These are phyloP conservation scores for Campoplex capitator DNA, from an alignment of 2,888 invertebrate species.

Conservation along the genomic window DNA sequence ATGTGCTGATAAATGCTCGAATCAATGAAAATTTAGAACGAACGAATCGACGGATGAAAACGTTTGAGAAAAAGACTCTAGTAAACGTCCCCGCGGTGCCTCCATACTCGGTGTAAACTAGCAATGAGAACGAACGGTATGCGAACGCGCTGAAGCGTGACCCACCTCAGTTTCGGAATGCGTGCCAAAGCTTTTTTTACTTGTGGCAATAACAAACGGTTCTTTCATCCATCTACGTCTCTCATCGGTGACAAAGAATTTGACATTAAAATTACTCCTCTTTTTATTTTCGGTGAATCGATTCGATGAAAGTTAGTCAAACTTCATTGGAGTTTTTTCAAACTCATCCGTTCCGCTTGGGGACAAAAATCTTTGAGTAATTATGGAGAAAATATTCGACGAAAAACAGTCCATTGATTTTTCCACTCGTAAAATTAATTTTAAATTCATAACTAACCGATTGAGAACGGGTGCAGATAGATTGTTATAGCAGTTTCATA, in stretches of 20 bases:
- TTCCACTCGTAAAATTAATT: background rate
- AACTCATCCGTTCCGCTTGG: background rate
- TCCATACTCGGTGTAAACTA: constrained; percentile 22
- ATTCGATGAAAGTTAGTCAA: background rate
- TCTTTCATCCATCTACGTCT: constrained; percentile 57
- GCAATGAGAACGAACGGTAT: constrained; percentile 67
- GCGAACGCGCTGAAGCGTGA: constrained; percentile 70
- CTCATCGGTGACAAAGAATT: background rate
- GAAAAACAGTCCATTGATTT: background rate
- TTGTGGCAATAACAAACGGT: constrained; percentile 70
- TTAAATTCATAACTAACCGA: background rate
- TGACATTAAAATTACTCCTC: background rate
- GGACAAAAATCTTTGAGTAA: background rate
- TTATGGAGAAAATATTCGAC: background rate
- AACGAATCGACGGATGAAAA: constrained; percentile 34
- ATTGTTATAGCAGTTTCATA: too few species aligned
- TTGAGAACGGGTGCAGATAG: too few species aligned
- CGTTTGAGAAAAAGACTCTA: constrained; percentile 13
- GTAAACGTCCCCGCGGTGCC: background rate
- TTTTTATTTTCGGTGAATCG: background rate
- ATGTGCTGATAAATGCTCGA: background rate
- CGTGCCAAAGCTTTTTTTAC: constrained; percentile 71
- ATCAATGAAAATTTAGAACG: constrained; percentile 9
- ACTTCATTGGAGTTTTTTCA: background rate
- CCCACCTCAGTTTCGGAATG: constrained; percentile 76